A percentile compares a stretch with the other conserved stretches of the same genome.
Evolutionary conservation across 2,113 vertebrate species (phyloP).

Genomic region (Callaeas wilsoni): DNA sequence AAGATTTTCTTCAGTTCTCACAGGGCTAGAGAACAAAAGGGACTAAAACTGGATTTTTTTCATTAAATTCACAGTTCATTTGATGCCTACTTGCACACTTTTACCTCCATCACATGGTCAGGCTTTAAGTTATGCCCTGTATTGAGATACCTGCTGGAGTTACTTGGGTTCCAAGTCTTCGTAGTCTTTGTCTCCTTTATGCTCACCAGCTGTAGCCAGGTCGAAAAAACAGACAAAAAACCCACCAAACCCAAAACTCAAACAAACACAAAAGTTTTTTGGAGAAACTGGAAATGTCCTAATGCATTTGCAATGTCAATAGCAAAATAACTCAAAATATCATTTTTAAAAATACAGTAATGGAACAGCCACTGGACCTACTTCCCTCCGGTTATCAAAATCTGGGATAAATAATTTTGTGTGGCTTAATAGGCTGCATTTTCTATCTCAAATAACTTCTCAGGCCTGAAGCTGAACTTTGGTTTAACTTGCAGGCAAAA

Average conservation of each 20-base stretch:
- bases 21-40: background rate
- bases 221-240: background rate
- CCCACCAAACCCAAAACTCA: fast-evolving
- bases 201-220: background rate
- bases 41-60: background rate
- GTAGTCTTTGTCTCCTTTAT: background rate
- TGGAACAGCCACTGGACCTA: background rate
- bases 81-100: background rate
- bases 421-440: fast-evolving
- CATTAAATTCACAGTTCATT: background rate
- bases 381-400: background rate
- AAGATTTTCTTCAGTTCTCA: background rate
- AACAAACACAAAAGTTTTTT: background rate
- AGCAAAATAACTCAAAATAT: background rate
- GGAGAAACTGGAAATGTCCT: background rate
- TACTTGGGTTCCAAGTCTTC: background rate
- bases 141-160: background rate
- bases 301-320: background rate
- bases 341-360: background rate
- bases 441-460: background rate
- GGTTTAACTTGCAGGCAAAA: background rate
- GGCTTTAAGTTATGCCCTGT: background rate
- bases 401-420: background rate
- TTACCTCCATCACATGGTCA: background rate
- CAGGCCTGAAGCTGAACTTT: background rate